Evolutionary conservation across 2,888 invertebrate genomes (phyloP), one percentile per base, ranked within the genome.

Genomic region (Orgyia antiqua): DNA sequence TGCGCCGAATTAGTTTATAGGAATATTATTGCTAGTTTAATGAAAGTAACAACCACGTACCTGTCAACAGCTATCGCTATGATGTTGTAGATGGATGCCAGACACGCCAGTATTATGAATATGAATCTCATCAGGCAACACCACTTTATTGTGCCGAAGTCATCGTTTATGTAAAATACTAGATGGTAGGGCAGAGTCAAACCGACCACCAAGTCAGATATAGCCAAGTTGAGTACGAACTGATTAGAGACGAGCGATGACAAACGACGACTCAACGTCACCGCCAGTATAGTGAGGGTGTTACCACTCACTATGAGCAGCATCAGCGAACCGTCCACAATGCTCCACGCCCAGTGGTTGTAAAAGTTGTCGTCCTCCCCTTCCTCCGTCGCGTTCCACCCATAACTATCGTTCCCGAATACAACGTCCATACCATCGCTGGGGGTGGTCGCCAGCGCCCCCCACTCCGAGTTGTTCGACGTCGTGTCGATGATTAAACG

Each of bases 151-250:
- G 76, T 72, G 19, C 90, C 91, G 51, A 93, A 86, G 36, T 87
- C 80, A 4, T 83, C 80, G 51, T 89, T 83, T 43, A 92, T 68
- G 71, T 93, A 93, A 75, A 94, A 94, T 26, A 91, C 89, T 58
- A 93, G 88, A 66, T 94, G 94, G 72, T 93, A 94, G 10, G 94
- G 93, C 51, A 94, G 74, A 17, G 92, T 91, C 19, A 93, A 73
- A 3, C 94, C 94, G 32, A 94, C 94, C 72, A 93, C 87, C 27
- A 93, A 87, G 75, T 94, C 94, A 12, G 94, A 93, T 42, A 93
- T 84, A 13, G 94, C 94, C 55, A 94, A 76, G 68, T 93, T 94
- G 39, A 93, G 87, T 43, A 94, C 91, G 74, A 94, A 94, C 55
- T 92, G 89, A 77, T 94, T 94, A 36, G 94, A 93, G 31, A 92